Base-by-base conservation (phyloP, 1,140 invertebrate genomes). In the Schlechtendalia chinensis region DNA sequence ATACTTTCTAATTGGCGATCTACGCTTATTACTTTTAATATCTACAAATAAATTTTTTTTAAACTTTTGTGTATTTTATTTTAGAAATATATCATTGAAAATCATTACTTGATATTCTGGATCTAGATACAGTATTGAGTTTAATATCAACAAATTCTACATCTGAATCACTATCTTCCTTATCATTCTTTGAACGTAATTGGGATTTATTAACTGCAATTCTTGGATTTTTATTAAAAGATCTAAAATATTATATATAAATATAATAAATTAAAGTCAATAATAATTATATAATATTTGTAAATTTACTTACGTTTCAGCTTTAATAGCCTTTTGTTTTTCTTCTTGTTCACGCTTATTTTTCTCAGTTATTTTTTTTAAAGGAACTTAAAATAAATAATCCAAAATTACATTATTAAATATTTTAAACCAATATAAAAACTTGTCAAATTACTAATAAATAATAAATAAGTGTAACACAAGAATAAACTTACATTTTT, bases 181-280 rank as follows among this genome's bases (percentile, higher is more conserved):
- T 74, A n/a, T 81, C 58, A 32, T 65, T 54, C 16, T 81, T 81
- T 29, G 81, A 24, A 32, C 69, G 53, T n/a, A 81, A 47, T 50
- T 82, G 69, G 17, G 82, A 79, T 79, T 82, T 83, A 32, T 82
- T 82, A 59, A 69, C 77, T 50, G 77, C 11, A 27, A 74, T 81
- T 27, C 80, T 63, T 50, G 65, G 58, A 58, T 65, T 75, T 82
- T 83, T 83, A 59, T 83, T 81, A 81, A 83, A 83, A 22, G 74
- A 58, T 6, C 82, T 83, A 53, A 27, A 72, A 81, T 53, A 6
- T 16, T 54, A 81, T 53, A 0, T 16, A 72, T 19, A 29, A 29
- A 72, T 54, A 39, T 65, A 39, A 65, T n/a, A 1, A 50, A 71
- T 50, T 4, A 29, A 53, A 27, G 14, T 59, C 4, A 29, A n/a